phyloP scores from a whole-genome alignment of 2,888 invertebrate species.

The Hymenopus coronatus region DNA sequence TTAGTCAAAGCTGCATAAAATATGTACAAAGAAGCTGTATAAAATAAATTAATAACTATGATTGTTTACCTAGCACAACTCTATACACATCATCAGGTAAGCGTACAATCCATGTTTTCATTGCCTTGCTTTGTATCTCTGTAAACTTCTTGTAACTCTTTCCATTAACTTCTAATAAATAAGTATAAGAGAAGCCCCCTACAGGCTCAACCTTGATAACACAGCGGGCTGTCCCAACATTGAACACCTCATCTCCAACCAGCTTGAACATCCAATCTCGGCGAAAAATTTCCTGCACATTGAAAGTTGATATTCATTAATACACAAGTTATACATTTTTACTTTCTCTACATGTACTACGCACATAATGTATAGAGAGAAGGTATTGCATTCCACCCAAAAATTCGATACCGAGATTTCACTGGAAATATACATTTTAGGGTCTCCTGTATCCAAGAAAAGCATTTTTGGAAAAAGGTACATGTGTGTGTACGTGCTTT shows the following conservation, averaged over 20 bases:
- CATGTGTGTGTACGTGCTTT: too few species aligned
- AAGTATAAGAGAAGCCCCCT: slow-evolving; percentile 74
- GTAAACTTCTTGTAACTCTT: slow-evolving; percentile 76
- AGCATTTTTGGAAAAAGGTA: too few species aligned
- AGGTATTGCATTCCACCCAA: too few species aligned
- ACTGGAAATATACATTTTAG: too few species aligned
- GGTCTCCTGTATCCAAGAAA: too few species aligned
- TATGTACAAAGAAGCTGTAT: too few species aligned
- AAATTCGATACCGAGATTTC: too few species aligned
- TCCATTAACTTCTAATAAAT: slow-evolving; percentile 78
- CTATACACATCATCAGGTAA: slow-evolving; percentile 56
- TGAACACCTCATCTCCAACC: slow-evolving; percentile 80
- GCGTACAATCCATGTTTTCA: slow-evolving; percentile 70
- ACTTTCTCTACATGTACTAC: too few species aligned
- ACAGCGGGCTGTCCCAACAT: slow-evolving; percentile 57
- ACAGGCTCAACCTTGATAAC: slow-evolving; percentile 57
- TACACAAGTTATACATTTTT: not conserved
- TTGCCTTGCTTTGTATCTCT: slow-evolving; percentile 71
- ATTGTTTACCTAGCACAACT: slow-evolving; percentile 65
- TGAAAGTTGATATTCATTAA: not conserved
- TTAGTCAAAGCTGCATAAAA: too few species aligned
- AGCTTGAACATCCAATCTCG: slow-evolving; percentile 91
- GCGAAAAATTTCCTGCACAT: slow-evolving; percentile 42
- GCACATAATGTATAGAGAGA: too few species aligned
- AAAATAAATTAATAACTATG: too few species aligned